Evolutionary conservation across 1,140 invertebrate species (phyloP), one percentile per base, ranked within the genome.

Genomic region (Charaxes varanes): DNA sequence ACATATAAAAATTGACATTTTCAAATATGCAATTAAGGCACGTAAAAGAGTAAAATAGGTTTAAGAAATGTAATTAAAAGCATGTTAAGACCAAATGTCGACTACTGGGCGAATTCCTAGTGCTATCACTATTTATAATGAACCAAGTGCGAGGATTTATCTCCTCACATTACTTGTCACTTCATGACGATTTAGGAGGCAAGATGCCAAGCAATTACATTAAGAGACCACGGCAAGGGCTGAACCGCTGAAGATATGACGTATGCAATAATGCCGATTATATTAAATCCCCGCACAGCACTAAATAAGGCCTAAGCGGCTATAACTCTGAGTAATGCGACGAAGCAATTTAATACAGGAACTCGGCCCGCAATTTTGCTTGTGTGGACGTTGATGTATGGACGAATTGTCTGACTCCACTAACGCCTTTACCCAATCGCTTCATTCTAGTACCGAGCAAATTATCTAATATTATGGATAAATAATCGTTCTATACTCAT

Each of bases 231-330:
- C 28, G 18, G 18, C n/a, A 31, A 17, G 28, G 15, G 16, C 6
- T 6, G 4, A 18, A 17, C 3, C 18, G 28, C 16, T 16, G 28
- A 10, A 31, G 18, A 31, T 31, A 31, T 31, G 28, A 31, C 28
- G 28, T 31, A 31, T 31, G 28, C 28, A 31, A 31, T 31, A 31
- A 31, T 31, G 28, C 28, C 28, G 28, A 31, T 31, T 31, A 31
- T 17, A 31, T 18, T 31, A 31, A 31, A 31, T 18, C 28, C 28
- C 15, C 14, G 28, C 15, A 4, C 15, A 18, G 28, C 15, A 31
- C 28, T 31, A 31, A 31, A 31, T 31, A 31, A 31, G 28, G 28
- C 28, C 28, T 31, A 31, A 16, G 12, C 15, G 28, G 28, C 18
- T 31, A 31, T 31, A 31, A 31, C 28, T 31, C 28, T 31, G 28